Percentiles rank a stretch among this genome's conserved stretches.
These are phyloP conservation scores for Mesorhabditis sp. DNA, from an alignment of 2,888 invertebrate genomes.

Conservation along the genomic window DNA sequence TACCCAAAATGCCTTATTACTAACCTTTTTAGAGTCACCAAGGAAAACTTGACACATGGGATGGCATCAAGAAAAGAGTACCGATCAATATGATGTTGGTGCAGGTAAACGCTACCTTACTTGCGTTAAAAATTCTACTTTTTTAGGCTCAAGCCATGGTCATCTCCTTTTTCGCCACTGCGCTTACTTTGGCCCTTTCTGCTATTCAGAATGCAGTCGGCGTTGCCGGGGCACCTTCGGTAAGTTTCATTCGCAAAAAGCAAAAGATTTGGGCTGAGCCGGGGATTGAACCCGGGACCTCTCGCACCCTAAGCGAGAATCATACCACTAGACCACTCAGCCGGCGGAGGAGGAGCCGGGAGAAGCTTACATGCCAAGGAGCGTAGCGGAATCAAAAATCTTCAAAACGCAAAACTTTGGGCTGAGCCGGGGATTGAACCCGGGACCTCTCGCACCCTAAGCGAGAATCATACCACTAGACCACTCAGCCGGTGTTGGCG, in stretches of 20 bases:
- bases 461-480: constrained; percentile 55
- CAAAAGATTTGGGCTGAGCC: constrained; percentile 11
- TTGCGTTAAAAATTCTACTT: background rate
- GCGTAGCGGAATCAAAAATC: too few species aligned
- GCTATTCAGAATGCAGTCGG: background rate
- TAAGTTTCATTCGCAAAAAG: background rate
- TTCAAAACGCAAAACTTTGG: too few species aligned
- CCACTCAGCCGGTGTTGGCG: constrained; percentile 16
- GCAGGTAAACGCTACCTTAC: background rate
- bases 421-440: constrained; percentile 40
- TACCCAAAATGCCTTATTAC: background rate
- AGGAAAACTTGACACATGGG: background rate
- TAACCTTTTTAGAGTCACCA: constrained; percentile 4
- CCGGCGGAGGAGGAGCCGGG: too few species aligned
- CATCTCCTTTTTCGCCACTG: background rate
- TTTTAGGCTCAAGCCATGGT: constrained; percentile 4
- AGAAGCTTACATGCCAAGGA: too few species aligned
- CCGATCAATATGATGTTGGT: background rate
- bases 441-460: constrained; percentile 56
- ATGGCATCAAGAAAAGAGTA: background rate
- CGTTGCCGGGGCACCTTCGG: background rate
- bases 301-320: constrained; percentile 58
- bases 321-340: constrained; percentile 56
- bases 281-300: constrained; percentile 56
- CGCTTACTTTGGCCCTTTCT: background rate